These are phyloP conservation scores for Drosophila virilis DNA, from an alignment of 1,140 invertebrate species.

Conservation along the genomic window DNA sequence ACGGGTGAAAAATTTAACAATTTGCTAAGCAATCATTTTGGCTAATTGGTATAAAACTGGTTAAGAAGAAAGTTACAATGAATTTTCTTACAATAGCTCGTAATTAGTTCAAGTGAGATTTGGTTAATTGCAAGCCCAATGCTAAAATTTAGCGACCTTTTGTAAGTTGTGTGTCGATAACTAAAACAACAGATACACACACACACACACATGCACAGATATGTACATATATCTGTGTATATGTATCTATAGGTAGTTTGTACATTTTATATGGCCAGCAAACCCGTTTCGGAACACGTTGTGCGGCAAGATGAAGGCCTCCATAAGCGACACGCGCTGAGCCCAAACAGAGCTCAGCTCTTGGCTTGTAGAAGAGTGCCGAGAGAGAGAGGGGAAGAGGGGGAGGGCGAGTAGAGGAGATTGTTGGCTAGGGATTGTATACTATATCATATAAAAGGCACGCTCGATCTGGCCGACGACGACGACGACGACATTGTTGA, in stretches of 20 bases:
- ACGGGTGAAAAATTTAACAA: too few species aligned
- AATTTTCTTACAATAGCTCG: too few species aligned
- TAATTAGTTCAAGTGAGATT: neutral
- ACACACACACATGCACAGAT: neutral
- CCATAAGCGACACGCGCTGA: constrained; percentile 67
- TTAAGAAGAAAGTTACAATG: too few species aligned
- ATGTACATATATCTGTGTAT: too few species aligned
- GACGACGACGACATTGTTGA: constrained; percentile 24
- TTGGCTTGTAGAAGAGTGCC: neutral
- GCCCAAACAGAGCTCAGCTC: constrained; percentile 27
- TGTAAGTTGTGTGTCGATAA: constrained; percentile 19
- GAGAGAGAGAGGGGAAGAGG: constrained; percentile 22
- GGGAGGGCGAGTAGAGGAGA: constrained; percentile 5
- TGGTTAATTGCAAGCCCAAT: constrained; percentile 13
- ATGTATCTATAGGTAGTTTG: constrained; percentile 2
- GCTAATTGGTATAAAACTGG: too few species aligned
- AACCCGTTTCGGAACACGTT: constrained; percentile 76
- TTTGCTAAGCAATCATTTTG: too few species aligned
- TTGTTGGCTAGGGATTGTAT: constrained; percentile 44
- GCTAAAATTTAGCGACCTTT: constrained; percentile 20
- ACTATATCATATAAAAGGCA: constrained; percentile 76
- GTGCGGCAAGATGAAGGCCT: constrained; percentile 77
- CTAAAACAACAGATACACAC: constrained; percentile 24
- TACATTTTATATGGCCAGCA: constrained; percentile 56
- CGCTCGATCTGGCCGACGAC: constrained; percentile 67